A percentile compares a stretch with the other conserved stretches of the same genome.
These are phyloP conservation scores for Ophion ellenae DNA, from an alignment of 2,888 invertebrate species.

Conservation along the genomic window DNA sequence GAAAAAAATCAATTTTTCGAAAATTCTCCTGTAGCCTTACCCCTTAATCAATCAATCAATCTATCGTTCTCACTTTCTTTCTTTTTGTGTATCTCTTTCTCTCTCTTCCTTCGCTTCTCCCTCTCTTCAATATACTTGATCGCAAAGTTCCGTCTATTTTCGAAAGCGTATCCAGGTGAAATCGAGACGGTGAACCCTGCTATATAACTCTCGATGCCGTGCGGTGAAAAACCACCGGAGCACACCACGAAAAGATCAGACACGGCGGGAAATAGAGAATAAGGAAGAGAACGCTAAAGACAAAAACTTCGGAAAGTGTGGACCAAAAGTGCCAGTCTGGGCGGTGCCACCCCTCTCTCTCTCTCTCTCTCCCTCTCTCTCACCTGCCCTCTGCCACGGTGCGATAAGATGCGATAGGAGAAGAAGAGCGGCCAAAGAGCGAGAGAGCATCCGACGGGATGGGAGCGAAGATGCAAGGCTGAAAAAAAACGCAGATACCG, in stretches of 20 bases:
- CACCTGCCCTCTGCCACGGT: constrained; percentile 23
- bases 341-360: constrained; percentile 1
- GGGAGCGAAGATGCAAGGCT: constrained; percentile 44
- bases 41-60: background rate
- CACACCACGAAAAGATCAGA: background rate
- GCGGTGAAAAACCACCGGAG: constrained; percentile 9
- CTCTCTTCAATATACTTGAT: background rate
- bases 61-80: background rate
- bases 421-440: constrained; percentile 40
- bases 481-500: constrained; percentile 67
- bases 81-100: no score
- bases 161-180: background rate
- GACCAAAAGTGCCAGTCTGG: constrained; percentile 43
- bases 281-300: constrained; percentile 23
- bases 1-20: no score
- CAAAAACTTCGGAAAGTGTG: constrained; percentile 54
- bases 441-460: constrained; percentile 58
- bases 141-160: constrained; percentile 1
- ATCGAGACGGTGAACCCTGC: constrained; percentile 27
- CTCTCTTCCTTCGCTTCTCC: background rate
- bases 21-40: background rate
- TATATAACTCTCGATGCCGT: constrained; percentile 10
- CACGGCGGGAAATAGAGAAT: background rate
- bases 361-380: constrained; percentile 2
- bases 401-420: constrained; percentile 53